Base-by-base conservation (phyloP, 2,113 vertebrate genomes). In the Channa argus region DNA sequence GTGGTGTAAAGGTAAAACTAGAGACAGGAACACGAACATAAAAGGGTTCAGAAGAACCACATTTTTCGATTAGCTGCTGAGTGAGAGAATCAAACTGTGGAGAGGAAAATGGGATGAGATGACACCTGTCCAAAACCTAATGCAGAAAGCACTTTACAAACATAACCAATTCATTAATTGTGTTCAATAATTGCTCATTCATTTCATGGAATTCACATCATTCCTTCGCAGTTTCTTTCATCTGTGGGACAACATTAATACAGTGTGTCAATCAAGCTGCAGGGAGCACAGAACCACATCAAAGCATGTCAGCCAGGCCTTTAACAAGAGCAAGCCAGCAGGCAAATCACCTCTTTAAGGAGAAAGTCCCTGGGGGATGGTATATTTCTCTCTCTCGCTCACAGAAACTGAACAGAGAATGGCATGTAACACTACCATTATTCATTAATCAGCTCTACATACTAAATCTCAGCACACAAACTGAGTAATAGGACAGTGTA, bases 291-390 rank as follows among this genome's bases (percentile, higher is more conserved):
- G 72, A 84, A 83, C 58, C 85, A 88, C 86, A 91, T 92, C 86
- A 92, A 92, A 92, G 89, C 86, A 71, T 85, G 88, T 88, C 88
- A 90, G 88, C 72, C 79, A 77, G 74, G 49, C 86, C 86, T 88
- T 90, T 88, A 90, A 88, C 87, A 86, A 72, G 85, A 85, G 85
- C 80, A 74, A 74, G 85, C 84, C 86, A 77, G 83, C 86, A 91
- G 89, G 89, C 90, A 90, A 92, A 92, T 87, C 86, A 87, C 62
- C 80, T 84, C 77, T 89, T 90, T 86, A 91, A 90, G 84, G 75
- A 87, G 83, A 61, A 62, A 76, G 71, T 82, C 89, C 79, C 87
- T 14, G 49, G 36, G 71, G 86, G 71, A 86, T 63, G 80, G 80
- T 75, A 69, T 58, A 67, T 63, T 50, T 74, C 72, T 52, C 61